Base-by-base conservation (phyloP, 1,140 invertebrate species). In the Solenopsis fugax region DNA sequence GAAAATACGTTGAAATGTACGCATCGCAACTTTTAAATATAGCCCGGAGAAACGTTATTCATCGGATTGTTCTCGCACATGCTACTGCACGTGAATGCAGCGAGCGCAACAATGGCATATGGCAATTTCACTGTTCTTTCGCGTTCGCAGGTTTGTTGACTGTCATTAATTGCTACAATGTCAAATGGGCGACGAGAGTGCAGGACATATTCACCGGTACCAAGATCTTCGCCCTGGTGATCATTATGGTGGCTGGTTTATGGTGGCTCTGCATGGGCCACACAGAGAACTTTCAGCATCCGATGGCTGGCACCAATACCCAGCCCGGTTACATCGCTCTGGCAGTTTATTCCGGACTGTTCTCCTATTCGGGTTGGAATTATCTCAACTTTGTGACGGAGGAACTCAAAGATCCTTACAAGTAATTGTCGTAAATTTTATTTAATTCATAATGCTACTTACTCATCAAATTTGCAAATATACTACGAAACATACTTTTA, bases 371-470 rank as follows among this genome's bases (percentile, higher is more conserved):
- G 76, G 99, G 99, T 88, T 99, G 98, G 98, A 99, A 98, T 95
- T 99, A 99, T 93, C 95, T 99, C 62, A 99, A 99, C 95, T 99
- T 99, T 94, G 99, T 99, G 95, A 99, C 99, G 13, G 99, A 99
- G 95, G 99, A 99, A 94, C 94, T 99, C 0, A 97, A 98, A 93
- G 97, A 99, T 95, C 99, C 99, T 4, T 98, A 98, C 94, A 97
- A 97, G 96, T 98, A 96, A 96, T 95, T 94, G 75, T 56, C 6
- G 2, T 69, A 16, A 69, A 69, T 69, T 0, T 12, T 2, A 29
- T 29, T 29, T 29, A 29, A 29, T 29, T 29, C 29, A 29, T 29
- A 29, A 29, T 29, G 2, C 29, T 29, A 29, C 29, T 29, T 29
- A 29, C 29, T 29, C 29, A 29, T 29, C 29, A 29, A 29, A 29